Conservation (phyloP, 2,888 invertebrate genomes). For the Argynnis bischoffii region DNA sequence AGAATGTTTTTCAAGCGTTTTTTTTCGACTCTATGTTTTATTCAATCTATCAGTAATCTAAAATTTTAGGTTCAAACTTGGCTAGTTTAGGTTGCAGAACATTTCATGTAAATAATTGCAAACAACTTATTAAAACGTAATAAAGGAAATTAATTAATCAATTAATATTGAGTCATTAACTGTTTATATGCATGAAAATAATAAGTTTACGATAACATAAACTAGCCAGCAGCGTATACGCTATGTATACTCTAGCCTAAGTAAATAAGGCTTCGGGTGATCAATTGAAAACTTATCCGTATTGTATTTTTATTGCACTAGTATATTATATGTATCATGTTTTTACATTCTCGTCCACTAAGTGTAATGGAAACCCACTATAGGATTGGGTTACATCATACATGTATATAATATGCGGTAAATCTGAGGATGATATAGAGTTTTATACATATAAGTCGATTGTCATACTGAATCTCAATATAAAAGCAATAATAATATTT, state of each 20-base stretch:
- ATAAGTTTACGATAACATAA: conserved; percentile 3
- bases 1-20: too few species aligned
- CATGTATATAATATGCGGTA: not conserved
- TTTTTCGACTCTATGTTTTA: too few species aligned
- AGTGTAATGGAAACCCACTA: conserved; percentile 25
- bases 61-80: too few species aligned
- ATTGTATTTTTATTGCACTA: conserved; percentile 15
- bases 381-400: conserved; percentile 6
- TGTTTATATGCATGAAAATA: conserved; percentile 8
- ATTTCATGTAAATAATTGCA: too few species aligned
- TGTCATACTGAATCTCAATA: too few species aligned
- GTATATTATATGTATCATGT: conserved; percentile 17
- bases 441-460: too few species aligned
- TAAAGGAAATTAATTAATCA: conserved; percentile 1
- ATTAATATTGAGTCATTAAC: not conserved
- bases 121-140: not conserved
- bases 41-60: too few species aligned
- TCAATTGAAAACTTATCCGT: conserved; percentile 26
- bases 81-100: too few species aligned
- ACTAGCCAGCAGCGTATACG: not conserved
- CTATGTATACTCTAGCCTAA: not conserved
- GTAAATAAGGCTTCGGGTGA: conserved; percentile 18
- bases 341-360: conserved; percentile 19
- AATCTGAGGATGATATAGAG: too few species aligned
- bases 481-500: too few species aligned